Conservation (phyloP, 2,113 vertebrate genomes). For the Syrmaticus mikado region DNA sequence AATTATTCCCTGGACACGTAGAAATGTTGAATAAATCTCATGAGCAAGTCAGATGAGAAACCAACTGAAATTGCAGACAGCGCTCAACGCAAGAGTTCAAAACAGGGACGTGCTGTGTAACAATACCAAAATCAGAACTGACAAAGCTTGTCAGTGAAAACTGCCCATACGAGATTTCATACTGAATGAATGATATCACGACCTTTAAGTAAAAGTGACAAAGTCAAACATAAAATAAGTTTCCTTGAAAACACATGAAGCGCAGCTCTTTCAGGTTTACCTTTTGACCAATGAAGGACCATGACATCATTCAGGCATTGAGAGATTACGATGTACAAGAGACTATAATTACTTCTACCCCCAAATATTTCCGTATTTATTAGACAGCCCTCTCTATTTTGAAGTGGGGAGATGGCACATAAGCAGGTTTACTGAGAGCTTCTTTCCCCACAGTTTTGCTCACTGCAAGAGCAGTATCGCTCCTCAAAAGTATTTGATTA, state of each 20-base stretch:
- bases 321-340: conserved; percentile 59
- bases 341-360: conserved; percentile 36
- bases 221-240: conserved; percentile 6
- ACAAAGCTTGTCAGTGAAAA: neutral
- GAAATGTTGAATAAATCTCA: conserved; percentile 31
- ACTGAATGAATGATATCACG: conserved; percentile 46
- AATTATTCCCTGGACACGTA: conserved; percentile 35
- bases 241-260: neutral
- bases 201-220: conserved; percentile 17
- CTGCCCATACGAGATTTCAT: neutral
- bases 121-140: conserved; percentile 43
- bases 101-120: conserved; percentile 1
- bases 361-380: conserved; percentile 43
- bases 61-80: conserved; percentile 21
- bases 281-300: conserved; percentile 19
- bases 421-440: neutral
- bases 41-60: conserved; percentile 51
- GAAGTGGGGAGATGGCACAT: neutral
- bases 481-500: neutral
- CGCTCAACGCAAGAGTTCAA: conserved; percentile 36
- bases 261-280: neutral
- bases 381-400: neutral
- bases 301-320: conserved; percentile 67
- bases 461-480: neutral
- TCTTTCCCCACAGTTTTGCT: neutral